Base-by-base conservation (phyloP, 2,113 vertebrate species). In the Micronisus gabar region DNA sequence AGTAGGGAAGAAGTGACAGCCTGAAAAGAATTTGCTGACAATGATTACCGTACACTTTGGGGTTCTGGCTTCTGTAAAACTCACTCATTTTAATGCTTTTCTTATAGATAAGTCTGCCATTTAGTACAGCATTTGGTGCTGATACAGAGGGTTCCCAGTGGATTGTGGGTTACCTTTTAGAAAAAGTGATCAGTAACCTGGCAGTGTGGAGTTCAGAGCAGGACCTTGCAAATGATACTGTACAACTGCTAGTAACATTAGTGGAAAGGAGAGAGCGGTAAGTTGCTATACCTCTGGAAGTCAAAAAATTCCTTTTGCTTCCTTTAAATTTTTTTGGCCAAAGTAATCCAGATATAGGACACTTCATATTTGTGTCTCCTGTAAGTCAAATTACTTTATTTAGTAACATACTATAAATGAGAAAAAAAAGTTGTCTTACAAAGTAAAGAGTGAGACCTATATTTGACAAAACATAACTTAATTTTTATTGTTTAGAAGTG, bases 141-240 rank as follows among this genome's bases (percentile, higher is more conserved):
- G 99, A 99, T 97, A 99, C 99, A 6, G 99, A 99, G 97, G 99
- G 99, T 55, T 99, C 99, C 95, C 99, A 99, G 97, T 99, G 99
- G 99, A 99, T 99, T 98, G 99, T 99, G 97, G 99, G 99, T 97
- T 99, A 99, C 97, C 99, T 99, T 88, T 98, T 99, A 98, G 99
- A 99, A 97, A 99, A 99, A 97, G 99, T 99, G 95, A 99, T 99
- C 97, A 99, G 99, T 98, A 99, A 99, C 96, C 98, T 99, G 90
- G 99, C 99, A 0, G 99, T 99, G 91, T 99, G 99, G 99, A 99
- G 99, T 97, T 99, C 99, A 30, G 99, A 99, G 97, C 98, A 99
- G 11, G 99, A 99, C 91, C 98, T 99, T 78, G 99, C 99, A 36
- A 99, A 99, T 86, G 99, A 99, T 97, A 99, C 99, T 4, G 99